Evolutionary conservation across 2,797 vertebrate species (phyloP).

Genomic region (Pelodytes ibericus): DNA sequence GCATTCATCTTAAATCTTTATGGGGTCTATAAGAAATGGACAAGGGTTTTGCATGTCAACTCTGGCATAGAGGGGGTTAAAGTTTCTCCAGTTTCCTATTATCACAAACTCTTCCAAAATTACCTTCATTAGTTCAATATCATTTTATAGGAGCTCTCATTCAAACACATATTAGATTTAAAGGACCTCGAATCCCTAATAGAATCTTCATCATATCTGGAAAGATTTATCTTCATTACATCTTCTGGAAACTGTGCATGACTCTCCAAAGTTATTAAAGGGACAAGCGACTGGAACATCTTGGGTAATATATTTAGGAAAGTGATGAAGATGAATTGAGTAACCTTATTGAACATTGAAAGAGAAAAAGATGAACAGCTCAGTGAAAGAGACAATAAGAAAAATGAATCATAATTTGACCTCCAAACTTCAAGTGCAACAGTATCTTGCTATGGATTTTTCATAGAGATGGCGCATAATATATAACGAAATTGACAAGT

Average conservation of each 20-base stretch:
- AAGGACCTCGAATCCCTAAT: conserved; percentile 38
- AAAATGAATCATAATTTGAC: neutral
- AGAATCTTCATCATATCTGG: neutral
- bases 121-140: conserved; percentile 28
- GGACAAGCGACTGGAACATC: conserved; percentile 30
- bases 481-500: neutral
- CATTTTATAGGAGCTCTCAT: conserved; percentile 14
- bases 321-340: conserved; percentile 27
- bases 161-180: conserved; percentile 32
- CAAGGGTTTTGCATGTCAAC: too few relatives aligned
- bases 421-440: neutral
- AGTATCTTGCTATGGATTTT: neutral
- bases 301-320: conserved; percentile 25
- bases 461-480: neutral
- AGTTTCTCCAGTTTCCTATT: neutral
- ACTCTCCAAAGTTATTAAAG: conserved; percentile 32
- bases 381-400: conserved; percentile 10
- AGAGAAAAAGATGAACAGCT: conserved; percentile 17
- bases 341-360: conserved; percentile 11
- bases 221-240: conserved; percentile 46
- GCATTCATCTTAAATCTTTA: too few relatives aligned
- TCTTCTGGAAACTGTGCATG: neutral
- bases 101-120: neutral
- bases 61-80: neutral
- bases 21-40: too few relatives aligned